Evolutionary conservation across 1,140 invertebrate species (phyloP).

Genomic region (Galendromus occidentalis): DNA sequence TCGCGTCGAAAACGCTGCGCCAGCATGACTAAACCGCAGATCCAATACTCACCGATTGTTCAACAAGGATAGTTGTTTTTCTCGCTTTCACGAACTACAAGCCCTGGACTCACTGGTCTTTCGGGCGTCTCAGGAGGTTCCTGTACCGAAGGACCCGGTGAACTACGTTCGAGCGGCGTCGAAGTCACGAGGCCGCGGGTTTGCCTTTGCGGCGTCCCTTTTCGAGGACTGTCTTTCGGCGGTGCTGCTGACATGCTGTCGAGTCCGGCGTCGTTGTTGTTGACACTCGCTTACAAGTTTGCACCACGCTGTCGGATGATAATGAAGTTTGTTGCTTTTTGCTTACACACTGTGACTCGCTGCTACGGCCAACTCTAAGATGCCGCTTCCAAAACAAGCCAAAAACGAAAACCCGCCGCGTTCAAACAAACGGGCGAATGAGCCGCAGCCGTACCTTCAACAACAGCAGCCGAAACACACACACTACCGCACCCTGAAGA

Average conservation of each 20-base stretch:
- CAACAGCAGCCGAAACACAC: not conserved
- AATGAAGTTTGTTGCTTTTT: too few species aligned
- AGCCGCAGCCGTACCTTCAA: too few species aligned
- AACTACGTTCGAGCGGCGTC: not conserved
- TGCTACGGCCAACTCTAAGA: too few species aligned
- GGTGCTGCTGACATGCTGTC: not conserved
- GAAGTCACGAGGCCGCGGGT: not conserved
- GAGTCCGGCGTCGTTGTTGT: too few species aligned
- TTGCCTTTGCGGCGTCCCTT: not conserved
- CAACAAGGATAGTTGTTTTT: not conserved
- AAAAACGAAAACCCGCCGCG: too few species aligned
- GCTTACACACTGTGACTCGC: too few species aligned
- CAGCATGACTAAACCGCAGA: not conserved
- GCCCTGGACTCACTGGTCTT: not conserved
- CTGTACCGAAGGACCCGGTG: not conserved
- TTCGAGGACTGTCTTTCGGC: not conserved
- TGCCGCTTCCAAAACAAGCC: too few species aligned
- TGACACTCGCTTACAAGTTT: too few species aligned
- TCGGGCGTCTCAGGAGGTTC: not conserved
- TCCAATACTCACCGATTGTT: not conserved
- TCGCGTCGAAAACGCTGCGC: not conserved
- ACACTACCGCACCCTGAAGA: not conserved
- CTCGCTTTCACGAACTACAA: not conserved
- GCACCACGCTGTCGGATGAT: too few species aligned
- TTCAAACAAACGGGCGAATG: too few species aligned